Conservation (phyloP, 2,888 invertebrate genomes). For the Atherix ibis region DNA sequence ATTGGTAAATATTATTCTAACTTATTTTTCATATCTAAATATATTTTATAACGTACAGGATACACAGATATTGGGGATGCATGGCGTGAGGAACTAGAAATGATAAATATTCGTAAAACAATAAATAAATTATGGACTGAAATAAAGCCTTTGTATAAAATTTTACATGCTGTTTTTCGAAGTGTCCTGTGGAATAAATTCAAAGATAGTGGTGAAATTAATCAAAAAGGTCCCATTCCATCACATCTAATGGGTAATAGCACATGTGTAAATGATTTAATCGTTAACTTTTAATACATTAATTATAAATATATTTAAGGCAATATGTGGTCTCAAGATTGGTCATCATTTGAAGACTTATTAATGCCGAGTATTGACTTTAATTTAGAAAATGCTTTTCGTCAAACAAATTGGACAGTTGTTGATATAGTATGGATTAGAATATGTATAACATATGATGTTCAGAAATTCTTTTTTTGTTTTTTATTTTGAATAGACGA, state of each 20-base stretch:
- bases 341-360: constrained; percentile 42
- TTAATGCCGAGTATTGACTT: constrained; percentile 36
- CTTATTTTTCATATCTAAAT: too few relatives aligned
- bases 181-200: constrained; percentile 37
- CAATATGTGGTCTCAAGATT: constrained; percentile 56
- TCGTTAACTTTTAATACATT: too few relatives aligned
- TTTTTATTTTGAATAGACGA: constrained; percentile 13
- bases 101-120: constrained; percentile 37
- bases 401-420: constrained; percentile 38
- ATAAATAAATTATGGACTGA: constrained; percentile 39
- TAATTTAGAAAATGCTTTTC: constrained; percentile 37
- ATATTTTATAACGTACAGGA: too few relatives aligned
- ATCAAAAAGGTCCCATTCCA: constrained; percentile 45
- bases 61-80: constrained; percentile 44
- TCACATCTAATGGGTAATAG: constrained; percentile 48
- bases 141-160: constrained; percentile 46
- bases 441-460: too few relatives aligned
- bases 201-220: constrained; percentile 38
- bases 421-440: constrained; percentile 37
- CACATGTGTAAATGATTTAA: too few relatives aligned
- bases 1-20: too few relatives aligned
- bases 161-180: constrained; percentile 58
- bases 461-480: constrained; percentile 15
- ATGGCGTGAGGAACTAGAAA: constrained; percentile 51
- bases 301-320: constrained; percentile 28